These are phyloP conservation scores for Colostygia pectinataria DNA, from an alignment of 2,888 invertebrate genomes.

Conservation along the genomic window DNA sequence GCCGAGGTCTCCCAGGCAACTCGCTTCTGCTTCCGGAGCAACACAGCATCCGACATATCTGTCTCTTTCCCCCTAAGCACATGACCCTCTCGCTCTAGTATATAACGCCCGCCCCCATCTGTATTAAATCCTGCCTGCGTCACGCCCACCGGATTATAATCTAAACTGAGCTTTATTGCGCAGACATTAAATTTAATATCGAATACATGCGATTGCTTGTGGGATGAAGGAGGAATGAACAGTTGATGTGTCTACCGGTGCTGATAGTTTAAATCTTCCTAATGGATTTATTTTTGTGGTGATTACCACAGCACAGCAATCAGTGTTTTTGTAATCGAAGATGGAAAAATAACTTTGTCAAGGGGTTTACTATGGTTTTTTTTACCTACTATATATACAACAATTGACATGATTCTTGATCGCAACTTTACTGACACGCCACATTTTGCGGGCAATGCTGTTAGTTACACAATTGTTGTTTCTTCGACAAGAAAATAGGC, in stretches of 20 bases:
- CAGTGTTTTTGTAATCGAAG: too few relatives aligned
- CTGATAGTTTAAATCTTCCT: not conserved
- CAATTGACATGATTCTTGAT: too few relatives aligned
- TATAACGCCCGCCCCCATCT: conserved; percentile 49
- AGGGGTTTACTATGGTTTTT: too few relatives aligned
- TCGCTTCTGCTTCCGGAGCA: conserved; percentile 54
- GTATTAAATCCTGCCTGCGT: not conserved
- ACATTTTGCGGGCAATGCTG: too few relatives aligned
- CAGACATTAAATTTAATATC: not conserved
- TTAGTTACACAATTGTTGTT: too few relatives aligned
- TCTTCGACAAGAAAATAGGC: too few relatives aligned
- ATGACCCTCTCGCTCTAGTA: conserved; percentile 35
- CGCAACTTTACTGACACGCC: too few relatives aligned
- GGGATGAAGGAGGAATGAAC: too few relatives aligned
- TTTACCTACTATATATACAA: too few relatives aligned
- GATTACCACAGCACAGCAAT: too few relatives aligned
- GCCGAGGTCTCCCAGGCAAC: conserved; percentile 78
- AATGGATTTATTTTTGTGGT: too few relatives aligned
- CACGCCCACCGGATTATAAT: not conserved
- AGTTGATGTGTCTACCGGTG: not conserved
- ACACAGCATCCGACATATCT: conserved; percentile 40
- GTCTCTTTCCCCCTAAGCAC: conserved; percentile 31
- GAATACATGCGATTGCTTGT: not conserved
- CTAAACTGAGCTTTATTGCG: not conserved
- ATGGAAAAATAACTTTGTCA: too few relatives aligned